Evolutionary conservation across 2,113 vertebrate genomes (phyloP).

Genomic region (Daphoenositta chrysoptera): DNA sequence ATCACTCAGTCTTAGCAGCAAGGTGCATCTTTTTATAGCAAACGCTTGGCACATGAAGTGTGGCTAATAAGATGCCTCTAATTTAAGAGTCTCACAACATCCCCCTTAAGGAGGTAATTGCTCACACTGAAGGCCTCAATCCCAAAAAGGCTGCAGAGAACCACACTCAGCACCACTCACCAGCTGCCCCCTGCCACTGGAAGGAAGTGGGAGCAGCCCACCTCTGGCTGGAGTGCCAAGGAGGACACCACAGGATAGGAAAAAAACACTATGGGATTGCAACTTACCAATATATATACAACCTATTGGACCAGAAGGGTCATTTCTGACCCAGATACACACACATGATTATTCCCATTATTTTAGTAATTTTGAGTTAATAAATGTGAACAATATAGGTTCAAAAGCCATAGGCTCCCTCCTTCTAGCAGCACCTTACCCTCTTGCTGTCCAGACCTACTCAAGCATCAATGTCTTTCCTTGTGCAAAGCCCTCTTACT

Average conservation of each 20-base stretch:
- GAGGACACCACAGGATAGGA: background rate
- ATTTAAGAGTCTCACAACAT: background rate
- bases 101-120: background rate
- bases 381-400: background rate
- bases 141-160: background rate
- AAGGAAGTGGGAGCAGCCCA: background rate
- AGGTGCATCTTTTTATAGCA: constrained; percentile 48
- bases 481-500: background rate
- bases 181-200: background rate
- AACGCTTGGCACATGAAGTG: background rate
- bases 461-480: background rate
- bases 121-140: accelerated
- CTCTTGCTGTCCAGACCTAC: background rate
- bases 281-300: accelerated
- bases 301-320: background rate
- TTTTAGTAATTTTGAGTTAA: background rate
- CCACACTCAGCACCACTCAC: accelerated
- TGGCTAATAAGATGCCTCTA: constrained; percentile 15
- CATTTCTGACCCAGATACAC: background rate
- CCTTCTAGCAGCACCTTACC: background rate
- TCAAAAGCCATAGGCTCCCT: background rate
- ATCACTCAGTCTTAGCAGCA: constrained; percentile 52
- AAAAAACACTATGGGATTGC: background rate
- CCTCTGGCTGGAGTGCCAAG: background rate
- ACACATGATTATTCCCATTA: background rate